Evolutionary conservation across 2,113 vertebrate species (phyloP).

Genomic region (Astatoreochromis straeleni): DNA sequence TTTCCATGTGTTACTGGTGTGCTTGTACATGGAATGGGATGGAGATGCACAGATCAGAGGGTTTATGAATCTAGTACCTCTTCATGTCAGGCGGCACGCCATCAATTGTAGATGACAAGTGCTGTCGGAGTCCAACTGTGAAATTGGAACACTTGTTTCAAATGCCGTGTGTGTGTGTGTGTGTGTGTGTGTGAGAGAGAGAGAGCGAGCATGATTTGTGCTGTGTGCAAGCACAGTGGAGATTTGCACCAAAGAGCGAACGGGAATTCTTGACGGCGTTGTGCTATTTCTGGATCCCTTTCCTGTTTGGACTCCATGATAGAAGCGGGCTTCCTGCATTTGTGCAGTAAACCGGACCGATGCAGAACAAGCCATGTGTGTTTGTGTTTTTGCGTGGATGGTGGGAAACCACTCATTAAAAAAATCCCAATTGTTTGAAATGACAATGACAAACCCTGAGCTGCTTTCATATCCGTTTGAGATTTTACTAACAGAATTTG

Average conservation of each 20-base stretch:
- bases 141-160: slow-evolving; percentile 42
- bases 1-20: neutral
- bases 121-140: slow-evolving; percentile 13
- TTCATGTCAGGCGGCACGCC: neutral
- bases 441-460: neutral
- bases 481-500: neutral
- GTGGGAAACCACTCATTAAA: neutral
- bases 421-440: neutral
- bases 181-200: neutral
- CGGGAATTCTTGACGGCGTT: neutral
- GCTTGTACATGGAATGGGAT: neutral
- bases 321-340: slow-evolving; percentile 24
- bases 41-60: slow-evolving; percentile 10
- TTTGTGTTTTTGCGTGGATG: neutral
- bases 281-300: slow-evolving; percentile 30
- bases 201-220: neutral
- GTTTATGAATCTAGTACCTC: slow-evolving; percentile 3
- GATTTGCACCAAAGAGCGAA: neutral
- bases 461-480: neutral
- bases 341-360: neutral
- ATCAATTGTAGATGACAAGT: slow-evolving; percentile 5
- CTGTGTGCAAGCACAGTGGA: neutral
- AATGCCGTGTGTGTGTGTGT: neutral
- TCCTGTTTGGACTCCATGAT: slow-evolving; percentile 27
- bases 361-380: neutral